Evolutionary conservation across 2,113 vertebrate species (phyloP).

Genomic region (Otis tarda): DNA sequence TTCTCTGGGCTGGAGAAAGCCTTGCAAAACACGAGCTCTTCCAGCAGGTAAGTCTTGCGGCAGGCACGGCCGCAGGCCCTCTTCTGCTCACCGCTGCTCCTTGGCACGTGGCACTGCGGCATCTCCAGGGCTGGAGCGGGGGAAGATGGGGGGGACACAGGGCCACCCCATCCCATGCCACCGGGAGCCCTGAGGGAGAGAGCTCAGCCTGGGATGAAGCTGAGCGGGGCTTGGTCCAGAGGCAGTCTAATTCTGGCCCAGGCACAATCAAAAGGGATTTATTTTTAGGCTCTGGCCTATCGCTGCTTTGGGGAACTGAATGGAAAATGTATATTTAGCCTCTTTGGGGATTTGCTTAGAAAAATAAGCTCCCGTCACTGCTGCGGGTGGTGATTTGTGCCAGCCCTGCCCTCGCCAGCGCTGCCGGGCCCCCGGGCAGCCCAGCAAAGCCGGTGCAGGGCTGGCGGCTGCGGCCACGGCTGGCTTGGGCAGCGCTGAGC

Average conservation of each 20-base stretch:
- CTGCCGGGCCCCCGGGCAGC: background rate
- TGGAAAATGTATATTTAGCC: slow-evolving; percentile 67
- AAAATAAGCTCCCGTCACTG: slow-evolving; percentile 19
- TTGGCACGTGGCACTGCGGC: background rate
- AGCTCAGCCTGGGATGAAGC: background rate
- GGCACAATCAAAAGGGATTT: slow-evolving; percentile 38
- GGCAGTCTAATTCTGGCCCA: slow-evolving; percentile 34
- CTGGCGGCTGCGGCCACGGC: background rate
- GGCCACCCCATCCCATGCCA: background rate
- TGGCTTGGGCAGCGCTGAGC: background rate
- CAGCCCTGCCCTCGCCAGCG: background rate
- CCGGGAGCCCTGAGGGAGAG: background rate
- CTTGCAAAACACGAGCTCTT: background rate
- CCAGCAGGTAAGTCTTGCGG: background rate
- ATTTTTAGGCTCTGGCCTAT: slow-evolving; percentile 62
- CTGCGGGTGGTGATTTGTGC: slow-evolving; percentile 4
- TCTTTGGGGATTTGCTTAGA: slow-evolving; percentile 50
- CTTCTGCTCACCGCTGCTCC: background rate
- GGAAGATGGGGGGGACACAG: background rate
- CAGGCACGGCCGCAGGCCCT: background rate
- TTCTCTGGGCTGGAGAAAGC: background rate
- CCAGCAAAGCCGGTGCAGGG: fast-evolving
- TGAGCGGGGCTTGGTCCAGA: background rate
- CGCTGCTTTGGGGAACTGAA: slow-evolving; percentile 49
- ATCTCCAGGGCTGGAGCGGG: background rate